Percentiles rank a stretch among this genome's conserved stretches.
Evolutionary conservation across 2,113 vertebrate genomes (phyloP).

Genomic region (Lamprologus speciosus): DNA sequence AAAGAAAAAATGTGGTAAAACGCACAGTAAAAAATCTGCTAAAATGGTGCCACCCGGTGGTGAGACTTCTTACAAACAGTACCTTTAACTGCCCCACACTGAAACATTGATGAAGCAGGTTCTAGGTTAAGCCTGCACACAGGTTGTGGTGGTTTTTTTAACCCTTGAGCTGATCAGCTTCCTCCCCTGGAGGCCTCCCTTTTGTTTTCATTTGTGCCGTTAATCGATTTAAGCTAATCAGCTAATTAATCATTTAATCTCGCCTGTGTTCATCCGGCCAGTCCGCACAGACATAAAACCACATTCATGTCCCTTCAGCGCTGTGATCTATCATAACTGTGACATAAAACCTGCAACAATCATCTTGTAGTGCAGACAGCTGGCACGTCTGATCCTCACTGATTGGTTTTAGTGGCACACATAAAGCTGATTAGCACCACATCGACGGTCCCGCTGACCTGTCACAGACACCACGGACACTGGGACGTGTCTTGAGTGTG

Average conservation of each 20-base stretch:
- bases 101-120: neutral
- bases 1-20: neutral
- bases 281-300: neutral
- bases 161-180: neutral
- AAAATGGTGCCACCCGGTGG: neutral
- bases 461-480: conserved; percentile 67
- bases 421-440: conserved; percentile 87
- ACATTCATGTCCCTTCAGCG: neutral
- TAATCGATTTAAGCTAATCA: conserved; percentile 48
- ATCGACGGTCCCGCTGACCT: conserved; percentile 56
- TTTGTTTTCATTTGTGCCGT: conserved; percentile 36
- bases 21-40: neutral
- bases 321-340: neutral
- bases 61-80: neutral
- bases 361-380: conserved; percentile 74
- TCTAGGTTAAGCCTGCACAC: neutral
- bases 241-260: conserved; percentile 41
- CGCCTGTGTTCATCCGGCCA: neutral
- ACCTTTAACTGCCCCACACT: neutral
- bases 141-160: neutral
- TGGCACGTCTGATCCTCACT: conserved; percentile 85
- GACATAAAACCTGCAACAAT: neutral
- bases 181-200: neutral
- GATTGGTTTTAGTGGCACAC: conserved; percentile 84
- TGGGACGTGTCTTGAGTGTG: neutral